Evolutionary conservation across 2,888 invertebrate genomes (phyloP), one percentile per base, ranked within the genome.

Genomic region (Seira ritae): DNA sequence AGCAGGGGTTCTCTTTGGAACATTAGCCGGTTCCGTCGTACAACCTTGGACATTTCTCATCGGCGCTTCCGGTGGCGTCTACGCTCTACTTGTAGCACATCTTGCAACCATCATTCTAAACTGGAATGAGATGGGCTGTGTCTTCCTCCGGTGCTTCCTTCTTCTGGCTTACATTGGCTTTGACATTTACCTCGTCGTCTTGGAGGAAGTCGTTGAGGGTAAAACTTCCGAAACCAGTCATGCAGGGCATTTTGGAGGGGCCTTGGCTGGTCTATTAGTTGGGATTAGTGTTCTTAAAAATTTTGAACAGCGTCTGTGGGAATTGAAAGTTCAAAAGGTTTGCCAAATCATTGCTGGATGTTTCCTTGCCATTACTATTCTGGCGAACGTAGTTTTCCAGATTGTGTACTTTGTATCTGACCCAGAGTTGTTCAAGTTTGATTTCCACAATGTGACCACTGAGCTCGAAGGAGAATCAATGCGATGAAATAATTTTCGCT

Each of bases 11-110:
- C 2, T 80, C 67, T 42, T 75, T 90, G 91, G 91, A 66, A 90
- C 96, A 42, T 91, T 96, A 84, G 95, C 95, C 66, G 95, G 95
- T 0, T 94, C 94, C 24, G 93, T 94, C 78, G 92, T 95, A 89
- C 95, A 95, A 90, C 95, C 95, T 24, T 92, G 92, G 84, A 94
- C 95, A 83, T 93, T 94, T 89, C 93, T 98, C 88, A 94, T 96
- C 69, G 98, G 98, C 20, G 96, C 97, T 50, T 97, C 97, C 0
- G 97, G 96, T 0, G 97, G 97, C 6, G 96, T 97, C 77, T 98
- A 97, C 91, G 95, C 96, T 23, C 92, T 98, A 87, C 93, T 97
- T 84, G 95, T 96, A 72, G 96, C 97, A 85, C 96, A 97, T 91
- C 92, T 97, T 78, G 94, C 97, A 71, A 96, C 97, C 91, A 94